A percentile compares a stretch with the other conserved stretches of the same genome.
Conservation (phyloP, 2,888 invertebrate species). For the Glyphotaelius pellucidus region DNA sequence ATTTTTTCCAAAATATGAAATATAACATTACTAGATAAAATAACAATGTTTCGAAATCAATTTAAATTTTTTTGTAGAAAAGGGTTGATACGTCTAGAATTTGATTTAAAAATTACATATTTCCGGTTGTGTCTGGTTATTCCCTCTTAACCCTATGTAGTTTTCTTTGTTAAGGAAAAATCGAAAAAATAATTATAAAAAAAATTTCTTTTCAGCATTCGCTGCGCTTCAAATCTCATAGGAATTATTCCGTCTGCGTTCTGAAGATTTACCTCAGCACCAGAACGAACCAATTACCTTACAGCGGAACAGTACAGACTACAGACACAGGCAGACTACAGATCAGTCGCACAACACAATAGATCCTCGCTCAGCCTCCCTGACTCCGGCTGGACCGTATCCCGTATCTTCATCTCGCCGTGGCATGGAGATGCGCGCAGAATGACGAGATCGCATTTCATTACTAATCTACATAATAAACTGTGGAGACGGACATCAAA, state of each 20-base stretch:
- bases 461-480: conserved; percentile 20
- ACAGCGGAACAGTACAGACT: neutral
- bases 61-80: no score
- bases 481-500: conserved; percentile 4
- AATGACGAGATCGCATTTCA: conserved; percentile 14
- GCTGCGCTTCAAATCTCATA: neutral
- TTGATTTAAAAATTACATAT: no score
- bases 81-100: no score
- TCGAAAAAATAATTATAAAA: no score
- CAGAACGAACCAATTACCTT: conserved; percentile 9
- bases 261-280: neutral
- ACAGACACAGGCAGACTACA: neutral
- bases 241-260: neutral
- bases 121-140: no score
- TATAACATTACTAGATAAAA: no score
- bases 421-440: neutral
- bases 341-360: neutral
- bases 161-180: neutral
- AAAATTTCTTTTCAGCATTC: neutral
- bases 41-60: no score
- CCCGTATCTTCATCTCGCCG: neutral
- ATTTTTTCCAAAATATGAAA: no score
- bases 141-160: no score
- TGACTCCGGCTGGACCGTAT: conserved; percentile 10
- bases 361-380: neutral